These are phyloP conservation scores for Meteorus cinctellus DNA, from an alignment of 2,888 invertebrate species.

Conservation along the genomic window DNA sequence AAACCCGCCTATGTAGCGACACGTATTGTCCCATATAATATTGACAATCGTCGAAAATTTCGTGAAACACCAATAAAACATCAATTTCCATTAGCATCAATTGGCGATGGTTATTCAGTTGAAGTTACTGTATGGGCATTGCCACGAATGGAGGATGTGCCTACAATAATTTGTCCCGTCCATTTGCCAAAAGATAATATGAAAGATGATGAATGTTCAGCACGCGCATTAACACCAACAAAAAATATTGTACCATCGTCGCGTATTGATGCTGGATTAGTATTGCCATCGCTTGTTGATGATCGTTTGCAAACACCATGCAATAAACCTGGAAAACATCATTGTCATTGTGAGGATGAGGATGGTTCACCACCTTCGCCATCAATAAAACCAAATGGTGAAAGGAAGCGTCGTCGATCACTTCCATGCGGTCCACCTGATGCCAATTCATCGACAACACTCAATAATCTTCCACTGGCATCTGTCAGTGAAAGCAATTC, in stretches of 20 bases:
- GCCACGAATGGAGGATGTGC: conserved; percentile 84
- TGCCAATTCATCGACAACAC: conserved; percentile 37
- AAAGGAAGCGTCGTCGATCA: conserved; percentile 69
- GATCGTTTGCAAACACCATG: conserved; percentile 83
- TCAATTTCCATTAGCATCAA: conserved; percentile 82
- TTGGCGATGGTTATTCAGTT: conserved; percentile 79
- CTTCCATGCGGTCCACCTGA: conserved; percentile 65
- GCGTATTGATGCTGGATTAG: conserved; percentile 59
- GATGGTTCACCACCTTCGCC: conserved; percentile 74
- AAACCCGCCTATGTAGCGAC: conserved; percentile 74
- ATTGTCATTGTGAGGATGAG: conserved; percentile 84
- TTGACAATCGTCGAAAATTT: conserved; percentile 69
- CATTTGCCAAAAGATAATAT: conserved; percentile 63
- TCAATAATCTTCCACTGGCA: conserved; percentile 34
- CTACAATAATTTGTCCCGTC: conserved; percentile 76
- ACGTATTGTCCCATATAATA: conserved; percentile 63
- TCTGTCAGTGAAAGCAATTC: conserved; percentile 41
- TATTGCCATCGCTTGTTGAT: conserved; percentile 76
- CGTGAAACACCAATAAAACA: conserved; percentile 78
- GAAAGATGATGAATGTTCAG: conserved; percentile 63
- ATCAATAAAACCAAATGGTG: conserved; percentile 66
- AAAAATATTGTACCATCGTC: conserved; percentile 60
- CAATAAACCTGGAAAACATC: conserved; percentile 84
- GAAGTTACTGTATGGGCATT: conserved; percentile 77
- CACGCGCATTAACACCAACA: conserved; percentile 66